phyloP scores from a whole-genome alignment of 2,797 vertebrate species.

The Phrynocephalus vlangalii region DNA sequence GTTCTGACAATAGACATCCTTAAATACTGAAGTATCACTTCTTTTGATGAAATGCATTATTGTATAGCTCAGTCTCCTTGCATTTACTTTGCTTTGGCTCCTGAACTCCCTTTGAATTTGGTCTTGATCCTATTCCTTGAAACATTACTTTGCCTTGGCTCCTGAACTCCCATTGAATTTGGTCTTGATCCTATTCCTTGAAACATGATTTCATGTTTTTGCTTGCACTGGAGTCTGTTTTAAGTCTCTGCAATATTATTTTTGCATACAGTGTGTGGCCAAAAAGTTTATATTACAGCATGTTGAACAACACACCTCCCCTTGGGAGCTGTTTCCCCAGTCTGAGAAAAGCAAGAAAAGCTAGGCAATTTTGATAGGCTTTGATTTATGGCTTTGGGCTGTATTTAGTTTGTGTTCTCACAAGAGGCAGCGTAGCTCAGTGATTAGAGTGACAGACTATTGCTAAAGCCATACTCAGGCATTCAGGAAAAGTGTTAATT shows the following conservation, averaged over 20 bases:
- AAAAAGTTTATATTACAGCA: not conserved
- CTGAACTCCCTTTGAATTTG: too few species aligned
- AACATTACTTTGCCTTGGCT: not conserved
- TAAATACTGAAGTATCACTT: too few species aligned
- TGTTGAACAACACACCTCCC: not conserved
- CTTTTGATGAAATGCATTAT: too few species aligned
- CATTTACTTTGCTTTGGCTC: too few species aligned
- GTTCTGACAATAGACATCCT: too few species aligned
- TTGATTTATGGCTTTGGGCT: too few species aligned
- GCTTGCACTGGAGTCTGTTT: too few species aligned
- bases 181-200: not conserved
- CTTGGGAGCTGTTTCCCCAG: not conserved
- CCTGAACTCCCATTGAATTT: too few species aligned
- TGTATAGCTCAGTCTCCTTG: too few species aligned
- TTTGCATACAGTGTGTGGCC: not conserved
- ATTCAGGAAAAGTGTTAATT: too few species aligned
- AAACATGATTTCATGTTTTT: not conserved
- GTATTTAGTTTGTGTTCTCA: slow-evolving; percentile 1
- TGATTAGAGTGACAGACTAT: not conserved
- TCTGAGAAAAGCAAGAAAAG: not conserved
- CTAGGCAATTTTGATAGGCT: not conserved
- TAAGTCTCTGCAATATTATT: not conserved
- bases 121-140: not conserved
- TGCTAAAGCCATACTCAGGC: too few species aligned
- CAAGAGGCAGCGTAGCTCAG: not conserved